phyloP scores from a whole-genome alignment of 2,797 vertebrate genomes.

The Pseudochromis fuscus region DNA sequence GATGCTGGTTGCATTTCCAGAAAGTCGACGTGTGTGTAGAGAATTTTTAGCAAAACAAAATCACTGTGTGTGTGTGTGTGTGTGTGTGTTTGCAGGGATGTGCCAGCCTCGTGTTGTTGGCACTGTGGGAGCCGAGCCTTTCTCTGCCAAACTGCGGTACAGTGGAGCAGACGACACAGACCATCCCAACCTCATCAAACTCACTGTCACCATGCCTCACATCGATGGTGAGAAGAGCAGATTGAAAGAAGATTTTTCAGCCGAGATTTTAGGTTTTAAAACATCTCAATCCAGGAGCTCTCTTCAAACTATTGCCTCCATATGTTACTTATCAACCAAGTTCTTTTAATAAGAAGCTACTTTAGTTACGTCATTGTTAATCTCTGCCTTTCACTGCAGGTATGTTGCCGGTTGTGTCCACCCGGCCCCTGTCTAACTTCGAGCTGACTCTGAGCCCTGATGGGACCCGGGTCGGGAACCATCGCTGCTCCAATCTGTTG shows the following conservation, averaged over 20 bases:
- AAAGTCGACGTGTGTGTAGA: constrained; percentile 30
- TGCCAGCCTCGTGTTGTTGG: constrained; percentile 92
- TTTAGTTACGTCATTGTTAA: constrained; percentile 9
- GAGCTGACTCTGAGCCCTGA: constrained; percentile 95
- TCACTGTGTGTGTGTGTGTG: constrained; percentile 47
- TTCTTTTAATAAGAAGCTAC: constrained; percentile 23
- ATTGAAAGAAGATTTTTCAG: not conserved
- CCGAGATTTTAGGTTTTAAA: not conserved
- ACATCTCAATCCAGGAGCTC: no score
- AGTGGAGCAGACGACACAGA: constrained; percentile 90
- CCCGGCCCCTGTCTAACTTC: constrained; percentile 93
- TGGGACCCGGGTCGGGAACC: constrained; percentile 93
- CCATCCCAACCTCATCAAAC: constrained; percentile 92
- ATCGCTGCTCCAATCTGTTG: constrained; percentile 95
- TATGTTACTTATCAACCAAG: constrained; percentile 16
- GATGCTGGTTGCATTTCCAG: constrained; percentile 23
- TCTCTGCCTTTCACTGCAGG: constrained; percentile 81
- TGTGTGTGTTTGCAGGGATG: constrained; percentile 85
- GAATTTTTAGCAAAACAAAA: constrained; percentile 36
- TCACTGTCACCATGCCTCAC: constrained; percentile 95
- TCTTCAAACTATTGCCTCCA: not conserved
- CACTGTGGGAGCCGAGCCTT: constrained; percentile 94
- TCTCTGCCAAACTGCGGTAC: constrained; percentile 94
- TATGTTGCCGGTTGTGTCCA: constrained; percentile 94
- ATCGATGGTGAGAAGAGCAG: constrained; percentile 87